A percentile compares a stretch with the other conserved stretches of the same genome.
Evolutionary conservation across 2,888 invertebrate genomes (phyloP).

Genomic region (Anagyrus pseudococci): DNA sequence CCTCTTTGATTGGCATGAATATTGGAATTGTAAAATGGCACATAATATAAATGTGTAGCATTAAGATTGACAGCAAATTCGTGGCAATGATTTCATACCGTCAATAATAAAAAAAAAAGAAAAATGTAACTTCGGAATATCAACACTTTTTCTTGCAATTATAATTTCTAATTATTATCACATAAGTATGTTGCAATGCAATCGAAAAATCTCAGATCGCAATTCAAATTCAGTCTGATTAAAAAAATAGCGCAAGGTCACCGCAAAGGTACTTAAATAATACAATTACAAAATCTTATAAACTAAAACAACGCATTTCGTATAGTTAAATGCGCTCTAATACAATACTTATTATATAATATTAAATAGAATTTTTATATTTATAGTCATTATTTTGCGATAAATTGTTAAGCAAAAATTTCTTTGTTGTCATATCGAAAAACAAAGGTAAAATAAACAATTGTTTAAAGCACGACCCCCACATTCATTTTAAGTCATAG

Average conservation of each 20-base stretch:
- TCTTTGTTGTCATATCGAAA: not conserved
- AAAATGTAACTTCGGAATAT: slow-evolving; percentile 34
- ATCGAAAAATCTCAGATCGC: slow-evolving; percentile 44
- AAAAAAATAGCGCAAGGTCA: slow-evolving; percentile 40
- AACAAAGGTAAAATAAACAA: slow-evolving; percentile 35
- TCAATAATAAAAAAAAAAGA: slow-evolving; percentile 23
- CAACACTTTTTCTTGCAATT: slow-evolving; percentile 27
- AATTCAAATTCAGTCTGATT: slow-evolving; percentile 44
- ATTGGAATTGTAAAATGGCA: slow-evolving; percentile 35
- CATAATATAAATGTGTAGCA: slow-evolving; percentile 24
- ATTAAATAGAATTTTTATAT: too few relatives aligned
- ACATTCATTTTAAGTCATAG: too few relatives aligned
- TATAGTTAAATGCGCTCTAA: slow-evolving; percentile 18
- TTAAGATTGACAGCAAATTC: slow-evolving; percentile 27
- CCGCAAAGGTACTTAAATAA: slow-evolving; percentile 40
- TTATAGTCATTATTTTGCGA: slow-evolving; percentile 21
- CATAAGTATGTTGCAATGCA: slow-evolving; percentile 39
- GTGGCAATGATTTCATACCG: slow-evolving; percentile 15
- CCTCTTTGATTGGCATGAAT: slow-evolving; percentile 5
- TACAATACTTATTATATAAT: slow-evolving; percentile 40
- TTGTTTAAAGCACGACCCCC: slow-evolving; percentile 42
- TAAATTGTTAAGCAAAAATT: not conserved
- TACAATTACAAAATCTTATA: slow-evolving; percentile 44
- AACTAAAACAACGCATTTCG: slow-evolving; percentile 29
- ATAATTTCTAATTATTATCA: slow-evolving; percentile 32